Evolutionary conservation across 2,797 vertebrate species (phyloP), one percentile per base, ranked within the genome.

Genomic region (Acanthopagrus latus): DNA sequence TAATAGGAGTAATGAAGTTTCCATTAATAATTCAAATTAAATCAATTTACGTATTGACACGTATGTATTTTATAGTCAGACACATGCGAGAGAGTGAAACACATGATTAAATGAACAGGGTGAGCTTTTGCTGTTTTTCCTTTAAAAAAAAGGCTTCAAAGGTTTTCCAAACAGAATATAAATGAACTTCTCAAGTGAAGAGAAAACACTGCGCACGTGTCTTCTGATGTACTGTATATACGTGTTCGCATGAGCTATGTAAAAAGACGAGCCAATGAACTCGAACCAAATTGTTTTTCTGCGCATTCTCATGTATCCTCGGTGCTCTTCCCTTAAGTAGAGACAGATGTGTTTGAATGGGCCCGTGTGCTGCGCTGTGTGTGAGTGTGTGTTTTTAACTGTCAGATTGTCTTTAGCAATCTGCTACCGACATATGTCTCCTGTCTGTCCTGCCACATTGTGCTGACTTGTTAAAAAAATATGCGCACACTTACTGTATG

Each of bases 271-370:
- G 41, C 64, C 50, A 83, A 27, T 73, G 43, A 78, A 62, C 43
- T 51, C 47, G 51, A 72, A 76, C 29, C 21, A 63, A 48, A 71
- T 71, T 80, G 52, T 43, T 71, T 76, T 27, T 27, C 3, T n/a
- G 21, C 43, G 48, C 27, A 21, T 54, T 50, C 43, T 54, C 74
- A 52, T 55, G 46, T 64, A 57, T 46, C 5, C 5, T 41, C 29
- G 57, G 51, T 38, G 20, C 69, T 70, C 66, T 72, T 81, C 47
- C 65, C 78, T 72, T 68, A 66, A 76, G 60, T 58, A 21, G 54
- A 86, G 70, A 77, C 89, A 89, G 83, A 86, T 86, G 73, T 41
- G 50, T 86, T 64, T 71, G 62, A 82, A 78, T 62, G 70, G 56
- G 44, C 43, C 27, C 3, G 38, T 60, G 65, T 1, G 18, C 52